A percentile compares a stretch with the other conserved stretches of the same genome.
These are phyloP conservation scores for Sternotherus odoratus DNA, from an alignment of 2,797 vertebrate species.

Conservation along the genomic window DNA sequence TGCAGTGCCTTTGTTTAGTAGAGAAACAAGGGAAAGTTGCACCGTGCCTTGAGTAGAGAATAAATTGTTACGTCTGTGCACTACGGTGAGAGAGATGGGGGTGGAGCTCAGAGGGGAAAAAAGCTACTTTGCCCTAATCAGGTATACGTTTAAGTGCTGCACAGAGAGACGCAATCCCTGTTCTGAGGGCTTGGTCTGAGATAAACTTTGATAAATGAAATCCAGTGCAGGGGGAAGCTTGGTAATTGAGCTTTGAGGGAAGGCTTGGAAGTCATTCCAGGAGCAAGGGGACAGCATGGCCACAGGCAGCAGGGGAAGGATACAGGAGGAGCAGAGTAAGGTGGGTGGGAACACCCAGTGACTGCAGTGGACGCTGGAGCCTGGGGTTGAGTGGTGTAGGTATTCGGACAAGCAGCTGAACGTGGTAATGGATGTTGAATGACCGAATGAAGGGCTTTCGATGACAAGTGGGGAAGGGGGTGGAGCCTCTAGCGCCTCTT, in stretches of 20 bases:
- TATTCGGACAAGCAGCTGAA: neutral
- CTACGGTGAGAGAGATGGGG: accelerated
- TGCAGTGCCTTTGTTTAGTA: conserved; percentile 9
- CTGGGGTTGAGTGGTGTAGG: neutral
- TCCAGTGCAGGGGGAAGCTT: conserved; percentile 67
- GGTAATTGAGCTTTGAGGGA: conserved; percentile 69
- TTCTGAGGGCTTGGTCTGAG: conserved; percentile 15
- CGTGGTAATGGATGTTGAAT: neutral
- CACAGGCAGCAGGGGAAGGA: conserved; percentile 47
- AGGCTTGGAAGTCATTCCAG: conserved; percentile 68
- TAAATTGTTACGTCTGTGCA: neutral
- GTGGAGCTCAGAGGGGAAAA: neutral
- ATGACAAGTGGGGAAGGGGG: accelerated
- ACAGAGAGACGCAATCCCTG: neutral
- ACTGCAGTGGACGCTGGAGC: neutral
- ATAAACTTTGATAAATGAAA: conserved; percentile 72
- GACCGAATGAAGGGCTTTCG: neutral
- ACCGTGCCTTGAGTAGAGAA: neutral
- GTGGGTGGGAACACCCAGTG: conserved; percentile 7
- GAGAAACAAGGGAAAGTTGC: conserved; percentile 16
- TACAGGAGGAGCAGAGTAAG: conserved; percentile 33
- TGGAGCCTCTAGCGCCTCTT: neutral
- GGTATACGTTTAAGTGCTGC: too few relatives aligned
- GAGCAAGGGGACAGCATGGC: conserved; percentile 15
- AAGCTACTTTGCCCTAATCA: neutral